These are phyloP conservation scores for Helicoverpa zea DNA, from an alignment of 1,140 invertebrate genomes.

Conservation along the genomic window DNA sequence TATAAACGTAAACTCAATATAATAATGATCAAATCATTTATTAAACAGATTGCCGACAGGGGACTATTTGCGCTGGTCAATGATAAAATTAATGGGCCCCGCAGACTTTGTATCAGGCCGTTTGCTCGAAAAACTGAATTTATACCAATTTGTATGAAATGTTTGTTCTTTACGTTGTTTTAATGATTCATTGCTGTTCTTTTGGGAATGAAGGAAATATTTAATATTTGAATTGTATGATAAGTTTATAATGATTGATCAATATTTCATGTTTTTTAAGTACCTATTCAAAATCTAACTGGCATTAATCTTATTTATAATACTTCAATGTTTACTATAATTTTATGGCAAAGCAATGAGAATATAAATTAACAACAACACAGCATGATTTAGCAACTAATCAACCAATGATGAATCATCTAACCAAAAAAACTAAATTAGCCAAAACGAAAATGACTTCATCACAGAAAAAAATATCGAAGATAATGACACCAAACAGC, in stretches of 20 bases:
- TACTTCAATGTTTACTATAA: too few relatives aligned
- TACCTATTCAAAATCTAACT: too few relatives aligned
- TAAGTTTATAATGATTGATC: not conserved
- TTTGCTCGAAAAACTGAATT: constrained; percentile 16
- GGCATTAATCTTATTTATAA: too few relatives aligned
- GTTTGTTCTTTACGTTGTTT: not conserved
- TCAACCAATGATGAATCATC: too few relatives aligned
- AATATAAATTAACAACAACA: too few relatives aligned
- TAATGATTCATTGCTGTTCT: not conserved
- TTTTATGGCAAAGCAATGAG: too few relatives aligned
- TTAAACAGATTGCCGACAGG: constrained; percentile 38
- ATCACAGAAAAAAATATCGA: constrained; percentile 26
- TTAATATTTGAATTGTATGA: too few relatives aligned
- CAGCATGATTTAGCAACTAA: too few relatives aligned
- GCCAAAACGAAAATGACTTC: constrained; percentile 1
- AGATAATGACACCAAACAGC: constrained; percentile 38
- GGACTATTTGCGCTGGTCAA: constrained; percentile 37
- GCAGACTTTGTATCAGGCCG: constrained; percentile 19
- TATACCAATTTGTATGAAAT: constrained; percentile 11
- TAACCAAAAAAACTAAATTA: constrained; percentile 13
- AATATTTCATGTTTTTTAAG: too few relatives aligned
- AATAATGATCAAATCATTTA: constrained; percentile 47
- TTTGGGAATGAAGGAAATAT: not conserved
- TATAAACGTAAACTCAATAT: not conserved
- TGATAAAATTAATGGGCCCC: constrained; percentile 43